A percentile compares a stretch with the other conserved stretches of the same genome.
Conservation (phyloP, 2,113 vertebrate genomes). For the Labrus mixtus region DNA sequence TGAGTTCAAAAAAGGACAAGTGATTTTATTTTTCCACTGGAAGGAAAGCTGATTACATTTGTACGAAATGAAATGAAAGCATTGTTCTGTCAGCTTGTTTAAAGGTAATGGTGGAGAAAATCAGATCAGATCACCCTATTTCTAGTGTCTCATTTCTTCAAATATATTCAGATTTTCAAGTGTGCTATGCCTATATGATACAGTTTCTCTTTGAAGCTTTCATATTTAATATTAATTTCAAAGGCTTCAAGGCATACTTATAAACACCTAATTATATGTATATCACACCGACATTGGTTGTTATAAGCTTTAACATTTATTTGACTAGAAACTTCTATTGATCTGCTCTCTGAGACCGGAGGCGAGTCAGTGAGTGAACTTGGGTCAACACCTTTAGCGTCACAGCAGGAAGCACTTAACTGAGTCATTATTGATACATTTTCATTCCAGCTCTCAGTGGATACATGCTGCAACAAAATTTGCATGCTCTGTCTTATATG, state of each 20-base stretch:
- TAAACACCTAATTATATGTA: constrained; percentile 22
- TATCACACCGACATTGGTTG: background rate
- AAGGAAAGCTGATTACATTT: constrained; percentile 5
- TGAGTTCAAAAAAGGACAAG: background rate
- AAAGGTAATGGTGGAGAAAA: background rate
- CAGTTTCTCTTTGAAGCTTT: background rate
- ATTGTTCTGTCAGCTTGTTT: constrained; percentile 5
- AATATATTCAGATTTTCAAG: background rate
- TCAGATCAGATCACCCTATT: background rate
- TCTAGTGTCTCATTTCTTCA: background rate
- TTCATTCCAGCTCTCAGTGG: background rate
- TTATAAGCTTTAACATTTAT: constrained; percentile 19
- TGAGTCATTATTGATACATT: background rate
- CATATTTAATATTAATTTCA: background rate
- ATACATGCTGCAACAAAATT: background rate
- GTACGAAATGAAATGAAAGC: constrained; percentile 13
- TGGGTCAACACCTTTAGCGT: background rate
- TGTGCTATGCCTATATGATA: background rate
- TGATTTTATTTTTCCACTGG: constrained; percentile 10
- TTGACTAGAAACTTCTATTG: constrained; percentile 12
- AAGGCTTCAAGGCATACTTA: background rate
- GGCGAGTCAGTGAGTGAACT: constrained; percentile 1
- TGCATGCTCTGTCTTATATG: background rate
- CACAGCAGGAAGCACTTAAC: constrained; percentile 2
- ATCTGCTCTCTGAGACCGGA: constrained; percentile 3